Percentiles rank a stretch among this genome's conserved stretches.
These are phyloP conservation scores for Leuciscus waleckii DNA, from an alignment of 2,797 vertebrate species.

Conservation along the genomic window DNA sequence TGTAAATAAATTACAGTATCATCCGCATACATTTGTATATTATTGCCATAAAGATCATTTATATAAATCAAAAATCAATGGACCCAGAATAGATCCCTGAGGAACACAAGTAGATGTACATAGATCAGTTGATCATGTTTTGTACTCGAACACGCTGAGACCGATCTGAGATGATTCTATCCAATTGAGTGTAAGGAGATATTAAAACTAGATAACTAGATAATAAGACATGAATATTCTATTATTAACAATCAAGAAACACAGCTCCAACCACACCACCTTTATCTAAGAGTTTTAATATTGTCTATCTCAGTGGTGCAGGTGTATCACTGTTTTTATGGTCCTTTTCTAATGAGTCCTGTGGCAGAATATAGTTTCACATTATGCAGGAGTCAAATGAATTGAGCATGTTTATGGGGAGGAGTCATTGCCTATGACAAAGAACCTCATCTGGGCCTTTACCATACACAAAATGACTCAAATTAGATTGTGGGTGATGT, in stretches of 20 bases:
- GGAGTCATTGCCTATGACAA: constrained; percentile 73
- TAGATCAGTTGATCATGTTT: background rate
- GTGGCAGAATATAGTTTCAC: constrained; percentile 66
- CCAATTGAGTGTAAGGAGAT: background rate
- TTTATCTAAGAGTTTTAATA: background rate
- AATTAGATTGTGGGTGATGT: constrained; percentile 32
- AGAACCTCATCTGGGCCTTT: constrained; percentile 71
- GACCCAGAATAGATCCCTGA: background rate
- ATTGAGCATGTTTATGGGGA: constrained; percentile 74
- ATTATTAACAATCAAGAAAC: background rate
- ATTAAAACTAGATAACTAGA: background rate
- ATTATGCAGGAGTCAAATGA: constrained; percentile 73
- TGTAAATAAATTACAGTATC: no score
- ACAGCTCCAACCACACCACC: background rate
- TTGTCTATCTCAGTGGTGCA: constrained; percentile 55
- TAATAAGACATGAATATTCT: background rate
- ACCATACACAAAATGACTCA: constrained; percentile 44
- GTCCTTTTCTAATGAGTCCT: constrained; percentile 58
- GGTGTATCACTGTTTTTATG: constrained; percentile 68
- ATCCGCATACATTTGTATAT: no score
- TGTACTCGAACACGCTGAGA: background rate
- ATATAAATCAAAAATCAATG: background rate
- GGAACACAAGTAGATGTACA: background rate
- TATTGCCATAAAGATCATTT: background rate
- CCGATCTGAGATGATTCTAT: background rate